These are phyloP conservation scores for Pangasius sanitwongsei DNA, from an alignment of 2,797 vertebrate species.

Conservation along the genomic window DNA sequence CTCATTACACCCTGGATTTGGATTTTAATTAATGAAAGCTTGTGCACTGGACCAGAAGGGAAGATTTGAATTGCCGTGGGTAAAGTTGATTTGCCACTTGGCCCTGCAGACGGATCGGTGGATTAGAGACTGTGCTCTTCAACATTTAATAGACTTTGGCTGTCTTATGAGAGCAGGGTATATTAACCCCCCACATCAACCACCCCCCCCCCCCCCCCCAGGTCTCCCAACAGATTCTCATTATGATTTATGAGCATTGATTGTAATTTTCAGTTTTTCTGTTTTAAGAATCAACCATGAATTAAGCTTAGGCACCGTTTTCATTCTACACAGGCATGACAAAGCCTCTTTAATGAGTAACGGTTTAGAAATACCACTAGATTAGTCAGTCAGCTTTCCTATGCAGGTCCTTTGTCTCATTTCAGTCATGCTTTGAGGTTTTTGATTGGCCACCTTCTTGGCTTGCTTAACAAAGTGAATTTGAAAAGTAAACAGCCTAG, in stretches of 20 bases:
- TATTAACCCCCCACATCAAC: conserved; percentile 25
- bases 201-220: neutral
- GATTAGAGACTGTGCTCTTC: conserved; percentile 66
- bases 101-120: conserved; percentile 49
- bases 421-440: conserved; percentile 50
- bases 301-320: conserved; percentile 63
- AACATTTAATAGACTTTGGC: conserved; percentile 65
- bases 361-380: conserved; percentile 44
- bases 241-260: conserved; percentile 71
- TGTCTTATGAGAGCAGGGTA: conserved; percentile 55
- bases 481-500: conserved; percentile 48
- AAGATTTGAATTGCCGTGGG: conserved; percentile 16
- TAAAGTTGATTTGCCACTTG: conserved; percentile 29
- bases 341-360: conserved; percentile 60
- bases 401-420: conserved; percentile 45
- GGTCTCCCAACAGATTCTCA: conserved; percentile 58
- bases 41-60: conserved; percentile 10
- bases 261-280: conserved; percentile 71
- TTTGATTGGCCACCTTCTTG: conserved; percentile 27
- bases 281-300: conserved; percentile 66
- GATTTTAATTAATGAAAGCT: conserved; percentile 63
- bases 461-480: neutral
- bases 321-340: conserved; percentile 60
- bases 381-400: conserved; percentile 15
- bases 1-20: conserved; percentile 58